Conservation (phyloP, 2,113 vertebrate genomes). For the Lates calcarifer region DNA sequence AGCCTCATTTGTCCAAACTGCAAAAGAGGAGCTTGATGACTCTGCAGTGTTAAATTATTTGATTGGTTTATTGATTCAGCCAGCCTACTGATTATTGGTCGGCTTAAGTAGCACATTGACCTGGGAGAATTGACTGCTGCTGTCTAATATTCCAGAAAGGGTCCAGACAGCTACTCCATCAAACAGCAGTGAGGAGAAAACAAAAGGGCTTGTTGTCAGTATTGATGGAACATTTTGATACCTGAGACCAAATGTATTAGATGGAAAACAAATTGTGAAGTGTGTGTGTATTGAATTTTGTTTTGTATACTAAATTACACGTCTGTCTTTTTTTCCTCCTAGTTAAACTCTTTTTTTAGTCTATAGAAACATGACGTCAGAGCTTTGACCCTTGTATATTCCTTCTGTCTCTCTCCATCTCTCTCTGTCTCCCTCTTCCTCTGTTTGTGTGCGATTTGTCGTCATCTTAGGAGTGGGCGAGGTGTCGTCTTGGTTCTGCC, state of each 20-base stretch:
- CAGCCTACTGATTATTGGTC: slow-evolving; percentile 52
- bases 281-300: not conserved
- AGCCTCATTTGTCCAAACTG: slow-evolving; percentile 54
- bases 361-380: not conserved
- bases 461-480: slow-evolving; percentile 73
- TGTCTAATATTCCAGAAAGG: slow-evolving; percentile 41
- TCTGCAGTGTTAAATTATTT: slow-evolving; percentile 67
- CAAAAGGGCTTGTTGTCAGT: not conserved
- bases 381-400: slow-evolving; percentile 12
- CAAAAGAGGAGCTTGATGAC: slow-evolving; percentile 56
- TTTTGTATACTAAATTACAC: not conserved
- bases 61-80: slow-evolving; percentile 73
- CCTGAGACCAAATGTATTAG: not conserved
- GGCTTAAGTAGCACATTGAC: slow-evolving; percentile 51
- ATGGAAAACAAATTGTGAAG: not conserved
- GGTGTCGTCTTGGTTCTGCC: slow-evolving; percentile 51
- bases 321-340: not conserved
- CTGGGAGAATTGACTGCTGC: slow-evolving; percentile 40
- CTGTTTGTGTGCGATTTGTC: slow-evolving; percentile 42
- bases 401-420: slow-evolving; percentile 1
- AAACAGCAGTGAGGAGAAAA: slow-evolving; percentile 27
- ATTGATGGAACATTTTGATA: slow-evolving; percentile 13
- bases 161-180: slow-evolving; percentile 22
- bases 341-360: not conserved
- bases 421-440: slow-evolving; percentile 4